Percentiles rank a stretch among this genome's conserved stretches.
phyloP scores from a whole-genome alignment of 2,113 vertebrate genomes.

The cat (Felis catus) region F.catus_Fca126_mat1.0 CM031419.1:139980001-139980500 shows the following conservation, averaged over 20 bases:
- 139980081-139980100: not conserved
- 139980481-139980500: not conserved
- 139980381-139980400: too few species aligned
- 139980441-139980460: too few species aligned
- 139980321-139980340: too few species aligned
- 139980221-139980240: not conserved
- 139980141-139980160: not conserved
- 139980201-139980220: not conserved
- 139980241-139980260: not conserved
- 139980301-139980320: too few species aligned
- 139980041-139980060: not conserved
- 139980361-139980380: too few species aligned
- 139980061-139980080: conserved; percentile 8
- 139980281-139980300: too few species aligned
- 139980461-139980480: too few species aligned
- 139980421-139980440: too few species aligned
- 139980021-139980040: not conserved
- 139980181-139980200: not conserved
- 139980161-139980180: not conserved
- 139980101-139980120: not conserved
- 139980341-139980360: too few species aligned
- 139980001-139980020: not conserved
- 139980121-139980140: not conserved
- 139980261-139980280: too few species aligned
- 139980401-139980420: too few species aligned